phyloP scores from a whole-genome alignment of 2,113 vertebrate species.

The Gavialis gangeticus region DNA sequence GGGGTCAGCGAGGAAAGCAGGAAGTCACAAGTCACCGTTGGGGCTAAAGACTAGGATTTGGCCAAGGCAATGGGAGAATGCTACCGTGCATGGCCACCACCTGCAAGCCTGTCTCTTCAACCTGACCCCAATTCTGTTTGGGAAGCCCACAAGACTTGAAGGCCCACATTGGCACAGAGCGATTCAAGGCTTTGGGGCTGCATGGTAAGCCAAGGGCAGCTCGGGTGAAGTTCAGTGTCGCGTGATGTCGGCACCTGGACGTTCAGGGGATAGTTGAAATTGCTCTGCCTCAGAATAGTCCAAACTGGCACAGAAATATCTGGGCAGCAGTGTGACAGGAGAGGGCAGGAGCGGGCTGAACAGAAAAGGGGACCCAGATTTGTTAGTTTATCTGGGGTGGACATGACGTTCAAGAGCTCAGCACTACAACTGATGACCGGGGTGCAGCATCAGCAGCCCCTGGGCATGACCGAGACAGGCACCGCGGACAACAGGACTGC shows the following conservation, averaged over 20 bases:
- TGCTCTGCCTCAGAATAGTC: background rate
- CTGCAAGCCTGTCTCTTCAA: background rate
- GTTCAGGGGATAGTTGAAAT: background rate
- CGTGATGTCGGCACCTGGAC: background rate
- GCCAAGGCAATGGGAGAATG: background rate
- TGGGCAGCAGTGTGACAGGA: background rate
- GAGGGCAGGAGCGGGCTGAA: background rate
- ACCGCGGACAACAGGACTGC: background rate
- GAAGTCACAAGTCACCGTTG: background rate
- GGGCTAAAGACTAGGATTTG: background rate
- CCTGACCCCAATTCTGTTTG: too few species aligned
- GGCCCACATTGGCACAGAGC: background rate
- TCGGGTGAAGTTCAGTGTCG: background rate
- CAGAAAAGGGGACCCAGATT: background rate
- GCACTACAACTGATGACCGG: background rate
- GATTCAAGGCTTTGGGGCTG: background rate
- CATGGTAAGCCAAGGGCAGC: background rate
- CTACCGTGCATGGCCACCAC: background rate
- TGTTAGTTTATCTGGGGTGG: background rate
- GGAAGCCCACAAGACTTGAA: background rate
- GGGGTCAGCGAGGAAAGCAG: rapidly evolving
- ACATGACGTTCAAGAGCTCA: background rate
- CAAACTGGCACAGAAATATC: background rate
- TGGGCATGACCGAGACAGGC: background rate
- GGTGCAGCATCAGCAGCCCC: background rate